These are phyloP conservation scores for Toxonevra muliebris DNA, from an alignment of 2,888 invertebrate genomes.

Conservation along the genomic window DNA sequence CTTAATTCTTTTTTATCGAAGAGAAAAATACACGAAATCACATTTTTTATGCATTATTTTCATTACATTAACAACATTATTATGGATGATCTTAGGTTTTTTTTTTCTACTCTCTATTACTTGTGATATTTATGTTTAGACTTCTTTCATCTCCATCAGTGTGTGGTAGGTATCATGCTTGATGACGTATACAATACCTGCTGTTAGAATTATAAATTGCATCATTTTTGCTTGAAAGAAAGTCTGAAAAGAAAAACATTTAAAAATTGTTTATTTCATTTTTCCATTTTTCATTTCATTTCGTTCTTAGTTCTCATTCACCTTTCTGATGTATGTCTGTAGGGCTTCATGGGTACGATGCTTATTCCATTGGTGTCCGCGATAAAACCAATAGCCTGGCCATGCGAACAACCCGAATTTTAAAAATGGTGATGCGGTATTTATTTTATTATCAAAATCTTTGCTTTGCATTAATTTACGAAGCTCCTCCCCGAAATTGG, in stretches of 20 bases:
- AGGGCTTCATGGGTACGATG: constrained; percentile 44
- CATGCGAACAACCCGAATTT: constrained; percentile 48
- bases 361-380: constrained; percentile 49
- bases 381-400: constrained; percentile 51
- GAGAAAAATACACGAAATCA: too few relatives aligned
- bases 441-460: constrained; percentile 41
- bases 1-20: too few relatives aligned
- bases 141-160: not conserved
- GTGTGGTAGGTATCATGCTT: constrained; percentile 30
- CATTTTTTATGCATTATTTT: too few relatives aligned
- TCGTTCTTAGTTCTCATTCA: not conserved
- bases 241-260: constrained; percentile 40
- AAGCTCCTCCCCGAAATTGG: constrained; percentile 48
- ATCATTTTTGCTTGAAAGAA: constrained; percentile 52
- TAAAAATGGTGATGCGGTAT: constrained; percentile 45
- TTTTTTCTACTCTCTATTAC: too few relatives aligned
- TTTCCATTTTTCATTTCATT: too few relatives aligned
- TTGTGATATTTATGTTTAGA: not conserved
- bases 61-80: too few relatives aligned
- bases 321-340: constrained; percentile 50
- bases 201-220: constrained; percentile 46
- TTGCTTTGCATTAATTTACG: constrained; percentile 43
- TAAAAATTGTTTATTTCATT: too few relatives aligned
- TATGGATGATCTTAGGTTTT: too few relatives aligned
- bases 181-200: constrained; percentile 43